A percentile compares a stretch with the other conserved stretches of the same genome.
Evolutionary conservation across 2,113 vertebrate genomes (phyloP).

Genomic region (Corythornis vintsioides): DNA sequence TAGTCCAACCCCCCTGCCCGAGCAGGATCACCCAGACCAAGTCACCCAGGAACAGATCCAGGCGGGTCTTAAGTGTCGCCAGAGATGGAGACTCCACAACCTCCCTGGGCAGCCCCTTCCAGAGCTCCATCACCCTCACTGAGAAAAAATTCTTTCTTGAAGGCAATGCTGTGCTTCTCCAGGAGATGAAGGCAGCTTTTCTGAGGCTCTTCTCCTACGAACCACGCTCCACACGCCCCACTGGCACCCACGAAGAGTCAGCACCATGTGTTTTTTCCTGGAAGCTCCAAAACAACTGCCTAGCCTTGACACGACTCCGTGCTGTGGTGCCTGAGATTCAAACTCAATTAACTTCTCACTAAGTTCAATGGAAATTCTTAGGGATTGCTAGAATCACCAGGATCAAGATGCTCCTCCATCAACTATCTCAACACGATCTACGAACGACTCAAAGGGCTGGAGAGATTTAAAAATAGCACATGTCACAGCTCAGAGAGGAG

Average conservation of each 20-base stretch:
- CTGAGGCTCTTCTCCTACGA: constrained; percentile 67
- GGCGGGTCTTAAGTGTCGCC: too few relatives aligned
- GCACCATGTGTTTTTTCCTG: constrained; percentile 49
- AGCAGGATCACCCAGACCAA: too few relatives aligned
- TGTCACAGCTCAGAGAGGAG: not conserved
- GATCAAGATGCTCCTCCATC: not conserved
- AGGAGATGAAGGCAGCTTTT: not conserved
- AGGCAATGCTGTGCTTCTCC: not conserved
- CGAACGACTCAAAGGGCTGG: not conserved
- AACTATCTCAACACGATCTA: not conserved
- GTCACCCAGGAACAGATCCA: too few relatives aligned
- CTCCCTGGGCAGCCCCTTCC: too few relatives aligned
- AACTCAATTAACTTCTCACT: constrained; percentile 60
- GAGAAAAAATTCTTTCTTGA: not conserved
- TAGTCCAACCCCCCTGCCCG: too few relatives aligned
- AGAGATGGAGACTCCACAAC: too few relatives aligned
- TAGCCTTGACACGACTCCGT: constrained; percentile 54
- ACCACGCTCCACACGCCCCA: constrained; percentile 61
- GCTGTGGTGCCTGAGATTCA: constrained; percentile 51
- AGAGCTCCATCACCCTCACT: too few relatives aligned
- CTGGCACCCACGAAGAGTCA: constrained; percentile 68
- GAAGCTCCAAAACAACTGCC: constrained; percentile 45
- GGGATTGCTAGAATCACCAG: not conserved
- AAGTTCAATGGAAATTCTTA: constrained; percentile 1
- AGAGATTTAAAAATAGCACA: not conserved